Percentiles rank a stretch among this genome's conserved stretches.
Conservation (phyloP, 2,888 invertebrate species). For the Drosophila rellima region DNA sequence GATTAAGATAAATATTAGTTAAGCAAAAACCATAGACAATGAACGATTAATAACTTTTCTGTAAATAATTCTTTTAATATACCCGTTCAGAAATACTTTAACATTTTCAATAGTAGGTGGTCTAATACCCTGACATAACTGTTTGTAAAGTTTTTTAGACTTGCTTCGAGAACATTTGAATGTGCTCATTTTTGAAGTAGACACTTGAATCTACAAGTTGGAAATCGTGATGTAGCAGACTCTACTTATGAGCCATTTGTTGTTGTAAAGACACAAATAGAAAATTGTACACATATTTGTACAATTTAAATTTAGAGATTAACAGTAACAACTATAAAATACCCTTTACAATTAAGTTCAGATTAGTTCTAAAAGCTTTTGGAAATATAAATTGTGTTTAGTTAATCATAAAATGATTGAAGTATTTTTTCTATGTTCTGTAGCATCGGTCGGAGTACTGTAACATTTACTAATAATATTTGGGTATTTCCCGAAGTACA, state of each 20-base stretch:
- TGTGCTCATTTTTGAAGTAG: constrained; percentile 45
- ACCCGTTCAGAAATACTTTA: constrained; percentile 2
- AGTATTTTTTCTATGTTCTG: not conserved
- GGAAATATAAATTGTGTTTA: not conserved
- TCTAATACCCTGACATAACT: constrained; percentile 12
- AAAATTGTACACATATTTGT: not conserved
- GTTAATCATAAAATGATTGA: not conserved
- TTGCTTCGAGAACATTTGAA: constrained; percentile 23
- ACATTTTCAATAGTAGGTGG: constrained; percentile 4
- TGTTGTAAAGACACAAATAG: constrained; percentile 7
- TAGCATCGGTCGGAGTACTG: no score
- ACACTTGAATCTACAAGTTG: constrained; percentile 39
- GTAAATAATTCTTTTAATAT: not conserved
- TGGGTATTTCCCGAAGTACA: not conserved
- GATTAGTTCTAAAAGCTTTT: not conserved
- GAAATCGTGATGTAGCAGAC: constrained; percentile 46
- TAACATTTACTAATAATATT: no score
- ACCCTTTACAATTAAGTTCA: constrained; percentile 1
- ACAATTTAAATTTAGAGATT: not conserved
- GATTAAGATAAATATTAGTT: no score
- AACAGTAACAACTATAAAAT: not conserved
- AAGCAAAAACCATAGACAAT: not conserved
- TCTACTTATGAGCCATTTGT: constrained; percentile 15
- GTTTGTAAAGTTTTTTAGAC: constrained; percentile 16
- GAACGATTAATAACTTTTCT: not conserved